Evolutionary conservation across 2,113 vertebrate species (phyloP).

Genomic region (Cricetomys ansorgei): DNA sequence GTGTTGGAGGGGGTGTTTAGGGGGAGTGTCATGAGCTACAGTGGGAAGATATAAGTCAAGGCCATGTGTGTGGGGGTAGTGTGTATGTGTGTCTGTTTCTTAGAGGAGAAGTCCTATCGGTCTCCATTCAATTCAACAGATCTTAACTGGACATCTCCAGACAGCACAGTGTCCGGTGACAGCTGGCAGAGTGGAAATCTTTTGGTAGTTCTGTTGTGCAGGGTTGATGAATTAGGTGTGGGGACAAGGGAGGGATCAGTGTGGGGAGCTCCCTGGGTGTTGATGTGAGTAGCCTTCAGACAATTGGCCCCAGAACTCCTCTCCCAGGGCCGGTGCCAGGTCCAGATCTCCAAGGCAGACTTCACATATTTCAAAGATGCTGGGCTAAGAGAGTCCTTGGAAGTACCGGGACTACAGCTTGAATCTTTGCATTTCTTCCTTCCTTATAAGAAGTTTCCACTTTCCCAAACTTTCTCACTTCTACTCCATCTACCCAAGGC

Average conservation of each 20-base stretch:
- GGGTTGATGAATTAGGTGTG: constrained; percentile 10
- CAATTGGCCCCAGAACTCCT: not conserved
- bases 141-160: not conserved
- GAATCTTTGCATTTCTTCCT: not conserved
- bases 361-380: constrained; percentile 24
- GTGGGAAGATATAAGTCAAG: not conserved
- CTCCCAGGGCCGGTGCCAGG: not conserved
- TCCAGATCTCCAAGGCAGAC: not conserved
- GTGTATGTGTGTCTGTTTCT: not conserved
- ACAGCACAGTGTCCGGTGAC: not conserved
- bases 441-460: not conserved
- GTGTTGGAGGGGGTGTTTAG: not conserved
- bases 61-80: not conserved
- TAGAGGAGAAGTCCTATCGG: not conserved
- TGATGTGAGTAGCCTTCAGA: not conserved
- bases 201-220: not conserved
- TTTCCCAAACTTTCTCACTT: not conserved
- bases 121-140: not conserved
- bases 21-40: not conserved
- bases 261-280: rapidly evolving
- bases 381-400: not conserved
- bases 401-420: not conserved
- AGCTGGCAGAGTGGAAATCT: not conserved
- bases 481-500: not conserved
- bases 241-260: not conserved